A percentile compares a stretch with the other conserved stretches of the same genome.
These are phyloP conservation scores for Apostichopus californicus DNA, from an alignment of 35 echinoderm and acorn worm genomes.

Conservation along the genomic window DNA sequence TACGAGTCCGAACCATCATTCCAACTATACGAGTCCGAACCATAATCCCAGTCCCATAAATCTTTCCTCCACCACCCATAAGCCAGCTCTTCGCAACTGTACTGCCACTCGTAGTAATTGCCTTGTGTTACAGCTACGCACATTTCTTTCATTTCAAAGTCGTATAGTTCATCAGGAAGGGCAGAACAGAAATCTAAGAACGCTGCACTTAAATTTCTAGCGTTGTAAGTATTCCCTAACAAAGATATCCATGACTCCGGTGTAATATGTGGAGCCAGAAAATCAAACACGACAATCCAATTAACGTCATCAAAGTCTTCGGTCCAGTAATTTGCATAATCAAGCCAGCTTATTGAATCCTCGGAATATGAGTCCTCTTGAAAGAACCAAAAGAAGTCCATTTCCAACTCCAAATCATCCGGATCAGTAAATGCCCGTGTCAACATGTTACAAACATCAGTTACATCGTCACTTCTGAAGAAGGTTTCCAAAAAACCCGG, in stretches of 20 bases:
- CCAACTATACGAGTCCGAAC: background rate
- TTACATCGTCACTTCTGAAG: slow-evolving; percentile 7
- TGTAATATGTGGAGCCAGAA: slow-evolving; percentile 10
- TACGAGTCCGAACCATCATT: background rate
- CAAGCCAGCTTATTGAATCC: background rate
- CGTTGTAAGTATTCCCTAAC: background rate
- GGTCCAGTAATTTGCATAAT: slow-evolving; percentile 21
- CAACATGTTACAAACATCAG: background rate
- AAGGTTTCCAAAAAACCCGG: background rate
- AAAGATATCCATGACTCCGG: background rate
- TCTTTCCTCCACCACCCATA: background rate
- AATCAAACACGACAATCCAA: slow-evolving; percentile 37
- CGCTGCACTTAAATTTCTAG: background rate
- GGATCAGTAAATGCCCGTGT: background rate
- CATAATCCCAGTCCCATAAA: background rate
- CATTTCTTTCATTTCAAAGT: slow-evolving; percentile 28
- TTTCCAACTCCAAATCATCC: background rate
- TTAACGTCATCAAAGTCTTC: background rate
- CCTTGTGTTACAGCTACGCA: background rate
- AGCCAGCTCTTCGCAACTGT: background rate
- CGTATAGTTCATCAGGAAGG: slow-evolving; percentile 22
- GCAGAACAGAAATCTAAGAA: background rate
- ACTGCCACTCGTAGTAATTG: background rate
- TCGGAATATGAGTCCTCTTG: background rate
- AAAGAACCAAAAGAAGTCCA: slow-evolving; percentile 6